Evolutionary conservation across 2,113 vertebrate species (phyloP).

Genomic region (Gracilinanus agilis): DNA sequence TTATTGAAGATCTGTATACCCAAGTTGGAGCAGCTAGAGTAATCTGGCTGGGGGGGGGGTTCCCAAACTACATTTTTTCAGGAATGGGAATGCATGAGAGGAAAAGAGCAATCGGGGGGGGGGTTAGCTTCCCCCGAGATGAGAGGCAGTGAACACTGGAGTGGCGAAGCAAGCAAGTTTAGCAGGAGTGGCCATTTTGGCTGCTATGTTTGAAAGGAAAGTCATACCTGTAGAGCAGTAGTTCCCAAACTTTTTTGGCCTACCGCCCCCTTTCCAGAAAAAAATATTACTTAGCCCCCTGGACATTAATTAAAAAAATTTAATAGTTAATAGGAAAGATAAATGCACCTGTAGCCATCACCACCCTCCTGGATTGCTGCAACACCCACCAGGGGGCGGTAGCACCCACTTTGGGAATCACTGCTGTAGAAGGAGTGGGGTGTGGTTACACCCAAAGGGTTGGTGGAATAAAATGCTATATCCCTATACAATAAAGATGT

Average conservation of each 20-base stretch:
- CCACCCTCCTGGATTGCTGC: too few species aligned
- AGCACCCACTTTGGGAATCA: too few species aligned
- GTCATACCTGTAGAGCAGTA: neutral
- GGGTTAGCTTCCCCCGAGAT: neutral
- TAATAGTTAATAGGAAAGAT: too few species aligned
- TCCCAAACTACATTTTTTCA: neutral
- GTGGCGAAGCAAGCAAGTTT: neutral
- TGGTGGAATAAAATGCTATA: neutral
- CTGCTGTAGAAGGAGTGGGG: neutral
- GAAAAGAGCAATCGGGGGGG: neutral
- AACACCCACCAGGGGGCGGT: too few species aligned
- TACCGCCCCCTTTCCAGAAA: too few species aligned
- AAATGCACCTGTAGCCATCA: too few species aligned
- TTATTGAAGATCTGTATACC: neutral
- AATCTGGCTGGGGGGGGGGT: neutral
- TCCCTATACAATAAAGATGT: neutral
- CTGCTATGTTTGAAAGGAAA: neutral
- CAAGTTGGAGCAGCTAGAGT: neutral
- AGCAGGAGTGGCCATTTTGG: neutral
- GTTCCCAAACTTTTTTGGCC: too few species aligned
- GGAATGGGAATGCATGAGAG: neutral
- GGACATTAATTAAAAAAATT: too few species aligned
- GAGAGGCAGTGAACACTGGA: neutral
- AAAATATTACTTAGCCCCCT: too few species aligned
- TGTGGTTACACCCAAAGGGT: too few species aligned